Base-by-base conservation (phyloP, 2,113 vertebrate species). In the Casuarius casuarius region DNA sequence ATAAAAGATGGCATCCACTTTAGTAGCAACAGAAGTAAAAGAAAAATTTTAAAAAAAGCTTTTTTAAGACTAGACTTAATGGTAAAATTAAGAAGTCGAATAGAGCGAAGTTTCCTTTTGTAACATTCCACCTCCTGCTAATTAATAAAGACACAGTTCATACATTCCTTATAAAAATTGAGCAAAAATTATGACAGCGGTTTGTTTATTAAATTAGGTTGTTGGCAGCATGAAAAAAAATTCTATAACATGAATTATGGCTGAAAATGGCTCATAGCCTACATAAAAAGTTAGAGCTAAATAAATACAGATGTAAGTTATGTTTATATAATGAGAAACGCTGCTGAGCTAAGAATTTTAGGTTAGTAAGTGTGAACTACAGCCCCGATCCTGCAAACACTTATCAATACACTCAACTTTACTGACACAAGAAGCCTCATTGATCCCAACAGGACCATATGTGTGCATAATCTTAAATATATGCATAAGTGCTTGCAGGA, bases 71-170 rank as follows among this genome's bases (percentile, higher is more conserved):
- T 49, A 95, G 84, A 80, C 78, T 97, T 91, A 92, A 65, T 92
- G 61, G 89, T 93, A 97, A 91, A 84, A 95, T 84, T 92, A 80
- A 61, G 79, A 97, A 96, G 91, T 90, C 95, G 78, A 96, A 94
- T 52, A 65, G 87, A 87, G 71, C 78, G 51, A 95, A 89, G 83
- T 93, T 95, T 91, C 85, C 52, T 95, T 97, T 91, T 93, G 90
- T 87, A 94, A 96, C 52, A n/a, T 49, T 86, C 89, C 88, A 90
- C 77, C 91, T 97, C 89, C 85, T 94, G 95, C 77, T 98, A 98
- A 98, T 98, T 97, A 98, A 98, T 98, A 97, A 98, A 97, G 98
- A 95, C 91, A 95, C 84, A 92, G 74, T 95, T 97, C 71, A 11
- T 94, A 80, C 85, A 96, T 97, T 97, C 93, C 94, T 95, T 87